Evolutionary conservation across 2,113 vertebrate genomes (phyloP), one percentile per base, ranked within the genome.

Genomic region (Machaerirhynchus nigripectus): DNA sequence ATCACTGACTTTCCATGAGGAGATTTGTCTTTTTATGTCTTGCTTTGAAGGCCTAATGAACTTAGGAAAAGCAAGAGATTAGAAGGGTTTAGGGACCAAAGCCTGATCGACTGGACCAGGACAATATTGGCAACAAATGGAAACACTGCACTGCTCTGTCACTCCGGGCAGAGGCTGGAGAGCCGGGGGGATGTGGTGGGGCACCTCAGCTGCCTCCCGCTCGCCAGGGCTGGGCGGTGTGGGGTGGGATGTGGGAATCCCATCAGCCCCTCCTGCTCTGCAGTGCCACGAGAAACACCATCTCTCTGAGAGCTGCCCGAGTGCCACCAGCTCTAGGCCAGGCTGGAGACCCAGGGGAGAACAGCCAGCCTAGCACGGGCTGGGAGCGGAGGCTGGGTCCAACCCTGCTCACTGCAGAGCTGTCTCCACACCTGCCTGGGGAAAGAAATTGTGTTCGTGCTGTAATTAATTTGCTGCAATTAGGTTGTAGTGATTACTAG

Each of bases 41-140:
- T 84, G 42, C 84, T 95, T 89, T 93, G 91, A 95, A 95, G 73
- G 89, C 61, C 94, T 89, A 61, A 89, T 73, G 81, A 95, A 96
- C 61, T 87, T 71, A 52, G 53, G 77, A 82, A 96, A 76, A 80
- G 82, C 56, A 60, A 67, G 60, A 87, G 95, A 92, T 95, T 83
- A 94, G 57, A 70, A 67, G 84, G 94, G 86, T 86, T 94, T 91
- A 67, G 50, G 65, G 50, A 64, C 87, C 75, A 68, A 91, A 96
- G 89, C 31, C 77, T 59, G 33, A 81, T 15, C 61, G 91, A 90
- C 46, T 61, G 69, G 78, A 56, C 42, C 81, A 40, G 82, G 52
- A 73, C 73, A 52, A 17, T 4, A 33, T 0, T 15, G 30, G 78
- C 68, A 84, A 37, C 24, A 55, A 52, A 87, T 4, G 42, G 71